phyloP scores from a whole-genome alignment of 1,140 invertebrate species.

The Danaus plexippus region DNA sequence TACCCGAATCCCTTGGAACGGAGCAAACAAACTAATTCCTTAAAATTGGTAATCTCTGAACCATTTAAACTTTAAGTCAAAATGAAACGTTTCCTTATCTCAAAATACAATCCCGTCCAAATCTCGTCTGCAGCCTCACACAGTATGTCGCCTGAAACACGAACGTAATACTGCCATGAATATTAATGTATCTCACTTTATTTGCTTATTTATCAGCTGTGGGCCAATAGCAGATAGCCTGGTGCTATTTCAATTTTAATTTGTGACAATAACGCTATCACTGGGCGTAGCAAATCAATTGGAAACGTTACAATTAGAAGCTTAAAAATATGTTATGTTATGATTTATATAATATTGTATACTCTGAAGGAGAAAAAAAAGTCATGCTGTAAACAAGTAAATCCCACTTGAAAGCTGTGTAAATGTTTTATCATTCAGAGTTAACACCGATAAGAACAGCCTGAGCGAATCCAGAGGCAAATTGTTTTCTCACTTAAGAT shows the following conservation, averaged over 20 bases:
- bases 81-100: constrained; percentile 3
- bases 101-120: constrained; percentile 17
- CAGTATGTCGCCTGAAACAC: constrained; percentile 26
- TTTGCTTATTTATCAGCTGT: constrained; percentile 45
- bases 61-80: too few species aligned
- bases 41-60: too few species aligned
- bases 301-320: too few species aligned
- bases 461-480: constrained; percentile 34
- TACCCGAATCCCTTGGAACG: too few species aligned
- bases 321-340: too few species aligned
- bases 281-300: too few species aligned
- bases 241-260: constrained; percentile 2
- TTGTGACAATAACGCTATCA: too few species aligned
- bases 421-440: background rate
- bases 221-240: constrained; percentile 29
- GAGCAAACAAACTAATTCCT: too few species aligned
- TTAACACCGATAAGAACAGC: constrained; percentile 24
- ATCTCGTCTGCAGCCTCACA: constrained; percentile 12
- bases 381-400: constrained; percentile 1
- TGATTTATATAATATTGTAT: too few species aligned
- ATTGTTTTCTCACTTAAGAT: constrained; percentile 41
- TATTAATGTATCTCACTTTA: constrained; percentile 42
- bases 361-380: background rate
- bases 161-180: constrained; percentile 39
- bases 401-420: too few species aligned